Evolutionary conservation across 2,888 invertebrate species (phyloP).

Genomic region (Morpho helenor): DNA sequence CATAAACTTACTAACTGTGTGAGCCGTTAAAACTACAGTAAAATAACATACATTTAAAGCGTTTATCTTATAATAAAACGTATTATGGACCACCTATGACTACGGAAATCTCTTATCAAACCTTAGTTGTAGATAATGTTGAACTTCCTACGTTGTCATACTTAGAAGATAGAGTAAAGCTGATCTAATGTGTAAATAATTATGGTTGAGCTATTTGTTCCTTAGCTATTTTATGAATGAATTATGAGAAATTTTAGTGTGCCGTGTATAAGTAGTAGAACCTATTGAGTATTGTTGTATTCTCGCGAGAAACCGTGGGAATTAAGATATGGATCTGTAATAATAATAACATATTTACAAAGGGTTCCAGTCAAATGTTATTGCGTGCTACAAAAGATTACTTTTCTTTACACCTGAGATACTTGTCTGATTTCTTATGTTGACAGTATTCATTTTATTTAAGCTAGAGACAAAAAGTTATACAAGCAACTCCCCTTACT

Average conservation of each 20-base stretch:
- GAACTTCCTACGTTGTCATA: slow-evolving; percentile 35
- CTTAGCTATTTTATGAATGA: slow-evolving; percentile 45
- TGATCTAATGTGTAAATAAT: slow-evolving; percentile 56
- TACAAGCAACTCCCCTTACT: too few relatives aligned
- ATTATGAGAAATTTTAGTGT: slow-evolving; percentile 50
- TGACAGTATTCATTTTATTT: background rate
- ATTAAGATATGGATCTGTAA: slow-evolving; percentile 15
- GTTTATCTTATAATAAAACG: too few relatives aligned
- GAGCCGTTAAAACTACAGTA: too few relatives aligned
- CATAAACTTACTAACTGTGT: too few relatives aligned
- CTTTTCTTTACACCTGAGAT: slow-evolving; percentile 11
- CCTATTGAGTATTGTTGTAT: slow-evolving; percentile 21
- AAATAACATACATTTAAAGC: too few relatives aligned
- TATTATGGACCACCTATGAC: slow-evolving; percentile 46
- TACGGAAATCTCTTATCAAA: slow-evolving; percentile 52
- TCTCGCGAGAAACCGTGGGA: slow-evolving; percentile 31
- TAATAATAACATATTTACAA: slow-evolving; percentile 9
- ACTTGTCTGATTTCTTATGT: background rate
- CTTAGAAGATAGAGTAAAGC: slow-evolving; percentile 35
- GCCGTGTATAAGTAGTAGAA: slow-evolving; percentile 27
- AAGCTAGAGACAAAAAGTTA: too few relatives aligned
- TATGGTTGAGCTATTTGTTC: slow-evolving; percentile 33
- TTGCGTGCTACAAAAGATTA: slow-evolving; percentile 10
- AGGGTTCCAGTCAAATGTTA: slow-evolving; percentile 6
- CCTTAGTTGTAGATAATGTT: slow-evolving; percentile 39